phyloP scores from a whole-genome alignment of 2,888 invertebrate species.

The Labia minor region DNA sequence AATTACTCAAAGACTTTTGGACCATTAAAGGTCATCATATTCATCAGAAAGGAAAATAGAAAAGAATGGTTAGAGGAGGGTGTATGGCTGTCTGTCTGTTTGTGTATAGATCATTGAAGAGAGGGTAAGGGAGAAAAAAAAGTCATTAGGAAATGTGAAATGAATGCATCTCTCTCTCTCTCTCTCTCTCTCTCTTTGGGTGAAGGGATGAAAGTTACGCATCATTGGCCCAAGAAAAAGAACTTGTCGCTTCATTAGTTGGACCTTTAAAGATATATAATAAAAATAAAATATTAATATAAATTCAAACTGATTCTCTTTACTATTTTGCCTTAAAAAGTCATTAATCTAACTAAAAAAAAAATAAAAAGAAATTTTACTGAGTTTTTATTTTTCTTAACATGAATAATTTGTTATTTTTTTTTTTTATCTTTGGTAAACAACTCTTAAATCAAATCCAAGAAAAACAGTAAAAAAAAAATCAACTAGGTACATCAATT shows the following conservation, averaged over 20 bases:
- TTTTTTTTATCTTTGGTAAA: too few relatives aligned
- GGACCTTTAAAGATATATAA: background rate
- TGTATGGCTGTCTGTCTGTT: too few relatives aligned
- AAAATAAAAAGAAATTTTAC: too few relatives aligned
- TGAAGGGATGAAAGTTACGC: background rate
- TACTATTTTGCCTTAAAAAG: background rate
- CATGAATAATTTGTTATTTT: too few relatives aligned
- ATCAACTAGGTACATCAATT: too few relatives aligned
- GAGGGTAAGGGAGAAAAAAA: background rate
- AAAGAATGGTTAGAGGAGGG: too few relatives aligned
- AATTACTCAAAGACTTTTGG: slow-evolving; percentile 17
- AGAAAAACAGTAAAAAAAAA: too few relatives aligned
- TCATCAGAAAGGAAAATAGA: too few relatives aligned
- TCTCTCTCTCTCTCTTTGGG: too few relatives aligned
- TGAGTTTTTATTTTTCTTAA: too few relatives aligned
- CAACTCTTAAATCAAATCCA: background rate
- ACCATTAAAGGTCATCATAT: slow-evolving; percentile 25
- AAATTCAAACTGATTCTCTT: background rate
- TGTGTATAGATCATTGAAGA: too few relatives aligned
- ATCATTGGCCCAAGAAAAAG: slow-evolving; percentile 1
- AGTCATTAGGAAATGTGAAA: slow-evolving; percentile 6
- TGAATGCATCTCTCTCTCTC: background rate
- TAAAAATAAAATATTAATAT: too few relatives aligned
- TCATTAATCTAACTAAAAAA: slow-evolving; percentile 13
- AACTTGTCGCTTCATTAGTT: slow-evolving; percentile 13